Evolutionary conservation across 1,140 invertebrate genomes (phyloP).

Genomic region (Ericerus pela): DNA sequence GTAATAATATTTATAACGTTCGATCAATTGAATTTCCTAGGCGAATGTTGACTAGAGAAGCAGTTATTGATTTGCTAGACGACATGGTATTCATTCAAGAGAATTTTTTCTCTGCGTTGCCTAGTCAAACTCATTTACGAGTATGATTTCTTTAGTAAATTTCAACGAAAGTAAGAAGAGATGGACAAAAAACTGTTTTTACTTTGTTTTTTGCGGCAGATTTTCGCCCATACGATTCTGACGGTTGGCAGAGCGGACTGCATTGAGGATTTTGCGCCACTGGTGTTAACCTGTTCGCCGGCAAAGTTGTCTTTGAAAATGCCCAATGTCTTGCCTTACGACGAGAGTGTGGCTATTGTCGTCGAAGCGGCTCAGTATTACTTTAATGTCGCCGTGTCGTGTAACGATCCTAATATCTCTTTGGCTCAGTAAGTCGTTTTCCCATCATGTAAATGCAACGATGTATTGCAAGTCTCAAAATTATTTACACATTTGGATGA

Average conservation of each 20-base stretch:
- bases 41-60: too few relatives aligned
- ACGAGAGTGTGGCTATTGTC: not conserved
- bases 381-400: not conserved
- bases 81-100: not conserved
- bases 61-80: not conserved
- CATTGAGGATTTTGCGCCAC: not conserved
- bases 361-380: slow-evolving; percentile 2
- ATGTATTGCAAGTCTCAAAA: too few relatives aligned
- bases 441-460: not conserved
- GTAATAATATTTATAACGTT: too few relatives aligned
- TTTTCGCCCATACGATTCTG: not conserved
- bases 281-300: not conserved
- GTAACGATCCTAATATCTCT: not conserved
- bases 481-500: too few relatives aligned
- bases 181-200: too few relatives aligned
- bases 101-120: not conserved
- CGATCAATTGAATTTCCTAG: too few relatives aligned
- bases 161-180: not conserved
- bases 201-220: too few relatives aligned
- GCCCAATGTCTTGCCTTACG: not conserved
- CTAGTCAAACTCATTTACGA: not conserved
- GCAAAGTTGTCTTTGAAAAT: too few relatives aligned
- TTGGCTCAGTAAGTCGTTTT: not conserved
- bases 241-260: not conserved
- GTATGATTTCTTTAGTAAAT: not conserved